Evolutionary conservation across 1,140 invertebrate genomes (phyloP), one percentile per base, ranked within the genome.

Genomic region (Grapholita molesta): DNA sequence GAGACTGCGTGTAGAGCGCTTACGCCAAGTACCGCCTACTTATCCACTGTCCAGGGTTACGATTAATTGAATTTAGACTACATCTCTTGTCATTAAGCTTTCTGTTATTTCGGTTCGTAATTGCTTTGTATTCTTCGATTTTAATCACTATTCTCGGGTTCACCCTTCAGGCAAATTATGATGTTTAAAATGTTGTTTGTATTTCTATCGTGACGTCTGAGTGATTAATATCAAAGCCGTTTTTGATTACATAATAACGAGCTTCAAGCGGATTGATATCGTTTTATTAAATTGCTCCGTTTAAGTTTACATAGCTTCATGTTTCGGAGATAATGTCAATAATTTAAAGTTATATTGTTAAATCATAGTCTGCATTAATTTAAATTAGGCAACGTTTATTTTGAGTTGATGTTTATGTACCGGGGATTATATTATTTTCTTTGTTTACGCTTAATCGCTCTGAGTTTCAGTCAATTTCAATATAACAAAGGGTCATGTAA

Each of bases 401-500:
- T 23, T n/a, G n/a, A 38, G n/a, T 38, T 28, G 25, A 15, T 28
- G 23, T 61, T 53, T 68, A 24, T 57, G 32, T 53, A 52, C n/a
- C 38, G 21, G 25, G 28, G 15, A 32, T 57, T 35, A 28, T 32
- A 30, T 68, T 55, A 55, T 55, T 65, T 66, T 70, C 64, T 66
- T 64, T 65, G 57, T 53, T 18, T 30, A 65, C 38, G 57, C 68
- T 69, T 66, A 70, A 70, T 66, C 69, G 68, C 52, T 75, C 78
- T 70, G 67, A 76, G 80, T 80, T 82, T 75, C 80, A 81, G 77
- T 82, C 83, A 83, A 86, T 86, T 87, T 83, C 77, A 87, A 77
- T 79, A 86, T 82, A 85, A 87, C 83, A 89, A 86, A 86, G 79
- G 81, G 77, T 84, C 76, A 73, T 76, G 80, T 83, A 87, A 87